Evolutionary conservation across 2,888 invertebrate species (phyloP).

Genomic region (Megastigmus dorsalis): DNA sequence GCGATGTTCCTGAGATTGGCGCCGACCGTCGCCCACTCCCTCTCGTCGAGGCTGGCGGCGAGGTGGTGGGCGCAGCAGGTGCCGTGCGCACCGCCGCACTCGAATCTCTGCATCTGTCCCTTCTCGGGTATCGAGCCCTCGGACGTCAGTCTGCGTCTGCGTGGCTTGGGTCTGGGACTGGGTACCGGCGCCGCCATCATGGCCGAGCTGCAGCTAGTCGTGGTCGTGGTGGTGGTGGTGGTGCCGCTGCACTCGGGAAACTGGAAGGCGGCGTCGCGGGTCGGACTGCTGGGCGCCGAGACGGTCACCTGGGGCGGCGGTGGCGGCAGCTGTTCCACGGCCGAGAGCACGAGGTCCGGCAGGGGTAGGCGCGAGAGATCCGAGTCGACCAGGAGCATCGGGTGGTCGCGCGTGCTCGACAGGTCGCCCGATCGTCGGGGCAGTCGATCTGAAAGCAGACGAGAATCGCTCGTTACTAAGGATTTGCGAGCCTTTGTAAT

Average conservation of each 20-base stretch:
- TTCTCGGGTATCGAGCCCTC: conserved; percentile 69
- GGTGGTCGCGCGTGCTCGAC: conserved; percentile 64
- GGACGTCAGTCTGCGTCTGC: conserved; percentile 71
- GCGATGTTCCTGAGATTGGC: conserved; percentile 72
- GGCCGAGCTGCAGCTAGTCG: neutral
- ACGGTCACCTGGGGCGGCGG: conserved; percentile 71
- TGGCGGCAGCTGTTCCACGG: conserved; percentile 70
- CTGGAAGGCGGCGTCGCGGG: conserved; percentile 72
- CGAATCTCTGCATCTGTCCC: conserved; percentile 50
- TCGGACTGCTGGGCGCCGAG: conserved; percentile 73
- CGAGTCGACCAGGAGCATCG: conserved; percentile 68
- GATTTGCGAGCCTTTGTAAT: too few relatives aligned
- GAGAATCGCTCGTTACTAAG: too few relatives aligned
- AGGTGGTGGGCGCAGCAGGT: conserved; percentile 64
- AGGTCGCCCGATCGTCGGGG: conserved; percentile 67
- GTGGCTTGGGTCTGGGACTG: conserved; percentile 71
- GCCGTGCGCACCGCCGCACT: conserved; percentile 47
- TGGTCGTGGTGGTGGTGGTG: conserved; percentile 7
- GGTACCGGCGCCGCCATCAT: conserved; percentile 63
- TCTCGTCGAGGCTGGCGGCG: conserved; percentile 65
- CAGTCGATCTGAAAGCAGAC: conserved; percentile 68
- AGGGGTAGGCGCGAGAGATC: conserved; percentile 69
- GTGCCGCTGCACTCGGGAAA: conserved; percentile 69
- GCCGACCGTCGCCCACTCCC: conserved; percentile 71
- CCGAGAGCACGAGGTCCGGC: conserved; percentile 71